Conservation (phyloP, 2,888 invertebrate genomes). For the Zaprionus lineosus region DNA sequence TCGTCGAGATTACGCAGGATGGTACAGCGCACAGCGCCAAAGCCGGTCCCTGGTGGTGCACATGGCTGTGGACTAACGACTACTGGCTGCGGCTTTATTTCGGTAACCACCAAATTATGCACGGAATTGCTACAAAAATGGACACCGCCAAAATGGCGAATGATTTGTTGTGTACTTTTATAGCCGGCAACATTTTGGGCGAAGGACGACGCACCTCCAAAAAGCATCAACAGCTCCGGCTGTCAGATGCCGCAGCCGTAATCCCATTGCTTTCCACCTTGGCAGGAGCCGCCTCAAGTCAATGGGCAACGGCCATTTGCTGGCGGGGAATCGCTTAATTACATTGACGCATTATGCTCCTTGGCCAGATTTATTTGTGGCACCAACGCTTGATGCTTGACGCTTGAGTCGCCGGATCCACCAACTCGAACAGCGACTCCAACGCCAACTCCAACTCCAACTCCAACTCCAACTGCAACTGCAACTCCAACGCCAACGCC, state of each 20-base stretch:
- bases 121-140: constrained; percentile 58
- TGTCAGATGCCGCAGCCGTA: not conserved
- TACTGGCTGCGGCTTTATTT: constrained; percentile 52
- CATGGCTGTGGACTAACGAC: constrained; percentile 52
- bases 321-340: constrained; percentile 70
- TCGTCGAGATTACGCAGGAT: constrained; percentile 75
- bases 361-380: constrained; percentile 53
- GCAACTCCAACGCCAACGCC: constrained; percentile 47
- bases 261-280: not conserved
- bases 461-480: not conserved
- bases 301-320: constrained; percentile 32
- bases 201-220: not conserved
- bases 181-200: constrained; percentile 26
- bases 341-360: constrained; percentile 46
- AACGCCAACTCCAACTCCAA: constrained; percentile 7
- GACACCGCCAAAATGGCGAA: constrained; percentile 71
- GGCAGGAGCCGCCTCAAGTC: not conserved
- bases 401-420: constrained; percentile 15
- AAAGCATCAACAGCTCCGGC: not conserved
- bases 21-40: not conserved
- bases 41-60: not conserved
- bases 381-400: constrained; percentile 35
- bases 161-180: constrained; percentile 76
- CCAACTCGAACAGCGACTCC: not conserved
- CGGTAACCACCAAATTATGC: constrained; percentile 67